Conservation (phyloP, 2,797 vertebrate species). For the Bovichtus variegatus region DNA sequence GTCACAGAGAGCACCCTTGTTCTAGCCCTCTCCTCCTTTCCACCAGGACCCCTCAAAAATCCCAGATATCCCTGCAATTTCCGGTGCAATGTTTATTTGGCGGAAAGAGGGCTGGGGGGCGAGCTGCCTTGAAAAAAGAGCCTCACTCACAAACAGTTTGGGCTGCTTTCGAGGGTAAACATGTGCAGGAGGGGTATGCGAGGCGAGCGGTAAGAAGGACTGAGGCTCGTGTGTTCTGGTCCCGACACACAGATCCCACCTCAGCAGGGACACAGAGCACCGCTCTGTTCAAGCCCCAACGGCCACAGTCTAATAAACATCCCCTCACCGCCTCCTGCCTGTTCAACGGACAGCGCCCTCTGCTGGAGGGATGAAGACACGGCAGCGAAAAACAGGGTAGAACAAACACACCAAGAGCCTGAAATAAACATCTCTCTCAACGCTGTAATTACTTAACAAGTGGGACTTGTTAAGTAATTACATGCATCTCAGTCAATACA, state of each 20-base stretch:
- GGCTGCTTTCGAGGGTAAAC: slow-evolving; percentile 77
- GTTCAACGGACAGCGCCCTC: slow-evolving; percentile 51
- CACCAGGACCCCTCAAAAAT: slow-evolving; percentile 84
- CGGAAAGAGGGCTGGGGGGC: slow-evolving; percentile 59
- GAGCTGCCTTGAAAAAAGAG: slow-evolving; percentile 71
- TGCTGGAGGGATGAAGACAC: slow-evolving; percentile 48
- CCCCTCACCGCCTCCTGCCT: slow-evolving; percentile 18
- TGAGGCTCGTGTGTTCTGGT: slow-evolving; percentile 81
- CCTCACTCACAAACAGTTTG: slow-evolving; percentile 81
- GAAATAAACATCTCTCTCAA: slow-evolving; percentile 19
- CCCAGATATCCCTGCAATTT: slow-evolving; percentile 88
- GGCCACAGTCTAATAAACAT: slow-evolving; percentile 63
- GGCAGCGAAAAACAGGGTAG: not conserved
- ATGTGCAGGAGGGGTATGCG: slow-evolving; percentile 67
- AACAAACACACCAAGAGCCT: slow-evolving; percentile 3
- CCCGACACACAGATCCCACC: slow-evolving; percentile 76
- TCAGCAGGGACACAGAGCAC: slow-evolving; percentile 74
- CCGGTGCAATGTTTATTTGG: slow-evolving; percentile 87
- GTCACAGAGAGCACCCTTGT: slow-evolving; percentile 84
- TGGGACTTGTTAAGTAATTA: not conserved
- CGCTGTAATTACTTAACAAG: not conserved
- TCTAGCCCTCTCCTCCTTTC: slow-evolving; percentile 75
- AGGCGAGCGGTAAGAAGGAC: slow-evolving; percentile 69
- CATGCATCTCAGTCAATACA: not conserved
- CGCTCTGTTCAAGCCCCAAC: slow-evolving; percentile 77